phyloP scores from a whole-genome alignment of 92 coral and sea anemone species.

The Epizoanthus ramosus region DNA sequence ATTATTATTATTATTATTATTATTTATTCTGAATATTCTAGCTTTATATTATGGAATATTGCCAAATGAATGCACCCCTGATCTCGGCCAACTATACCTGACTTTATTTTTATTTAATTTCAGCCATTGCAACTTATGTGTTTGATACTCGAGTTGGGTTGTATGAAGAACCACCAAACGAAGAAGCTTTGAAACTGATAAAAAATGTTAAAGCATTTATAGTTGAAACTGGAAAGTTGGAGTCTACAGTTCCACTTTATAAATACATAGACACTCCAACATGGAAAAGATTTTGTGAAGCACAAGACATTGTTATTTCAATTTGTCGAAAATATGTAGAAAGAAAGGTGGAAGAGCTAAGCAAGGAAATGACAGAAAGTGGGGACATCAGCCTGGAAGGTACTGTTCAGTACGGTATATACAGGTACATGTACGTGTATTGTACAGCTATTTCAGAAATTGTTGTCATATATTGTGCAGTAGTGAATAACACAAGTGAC shows the following conservation, averaged over 20 bases:
- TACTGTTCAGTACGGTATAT: not conserved
- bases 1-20: too few species aligned
- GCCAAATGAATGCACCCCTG: too few species aligned
- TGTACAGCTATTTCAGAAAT: too few species aligned
- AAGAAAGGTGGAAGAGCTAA: constrained; percentile 1
- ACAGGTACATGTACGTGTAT: not conserved
- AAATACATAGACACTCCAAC: constrained; percentile 25
- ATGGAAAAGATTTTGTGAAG: constrained; percentile 28
- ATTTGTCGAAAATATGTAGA: constrained; percentile 7
- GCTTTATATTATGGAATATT: too few species aligned
- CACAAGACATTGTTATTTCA: constrained; percentile 14
- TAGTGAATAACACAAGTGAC: not conserved
- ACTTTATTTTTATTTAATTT: not conserved
- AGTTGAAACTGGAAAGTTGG: constrained; percentile 21
- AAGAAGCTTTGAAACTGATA: constrained; percentile 22
- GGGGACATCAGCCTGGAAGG: constrained; percentile 18
- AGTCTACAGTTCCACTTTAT: constrained; percentile 12
- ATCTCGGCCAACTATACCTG: too few species aligned
- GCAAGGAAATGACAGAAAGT: constrained; percentile 14
- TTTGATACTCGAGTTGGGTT: constrained; percentile 31
- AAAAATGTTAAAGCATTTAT: constrained; percentile 21
- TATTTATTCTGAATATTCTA: too few species aligned
- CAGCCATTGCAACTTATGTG: constrained; percentile 24
- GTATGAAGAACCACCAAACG: constrained; percentile 24
- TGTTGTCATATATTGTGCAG: too few species aligned